Conservation (phyloP, 1,140 invertebrate genomes). For the Heliconius hewitsoni region DNA sequence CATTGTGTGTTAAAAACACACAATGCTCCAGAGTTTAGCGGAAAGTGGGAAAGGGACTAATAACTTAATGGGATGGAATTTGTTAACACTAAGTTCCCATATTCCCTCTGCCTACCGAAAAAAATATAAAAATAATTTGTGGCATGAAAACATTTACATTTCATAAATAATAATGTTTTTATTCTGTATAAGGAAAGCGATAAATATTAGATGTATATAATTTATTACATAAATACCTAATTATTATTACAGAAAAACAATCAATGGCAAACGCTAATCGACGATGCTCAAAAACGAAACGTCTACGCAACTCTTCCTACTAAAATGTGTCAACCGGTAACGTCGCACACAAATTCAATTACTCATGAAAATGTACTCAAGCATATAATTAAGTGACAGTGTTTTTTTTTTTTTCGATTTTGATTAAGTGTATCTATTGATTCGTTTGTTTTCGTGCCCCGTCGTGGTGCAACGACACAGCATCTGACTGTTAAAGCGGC, state of each 20-base stretch:
- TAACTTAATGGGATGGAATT: no score
- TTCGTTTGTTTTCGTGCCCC: neutral
- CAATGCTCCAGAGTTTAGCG: no score
- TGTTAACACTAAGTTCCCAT: no score
- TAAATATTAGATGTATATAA: no score
- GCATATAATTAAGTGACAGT: constrained; percentile 16
- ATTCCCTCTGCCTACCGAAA: neutral
- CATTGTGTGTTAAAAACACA: no score
- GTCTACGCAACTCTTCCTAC: constrained; percentile 56
- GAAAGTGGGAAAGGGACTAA: no score
- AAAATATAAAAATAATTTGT: no score
- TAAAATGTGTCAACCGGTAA: constrained; percentile 52
- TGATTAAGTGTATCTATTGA: neutral
- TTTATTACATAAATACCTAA: neutral
- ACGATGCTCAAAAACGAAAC: constrained; percentile 62
- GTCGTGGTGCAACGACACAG: no score
- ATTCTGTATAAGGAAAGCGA: no score
- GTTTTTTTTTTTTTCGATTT: neutral
- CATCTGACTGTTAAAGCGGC: no score
- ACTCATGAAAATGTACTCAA: constrained; percentile 54
- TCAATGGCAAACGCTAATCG: constrained; percentile 70
- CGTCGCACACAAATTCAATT: constrained; percentile 20
- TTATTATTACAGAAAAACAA: constrained; percentile 61
- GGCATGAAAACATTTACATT: no score
- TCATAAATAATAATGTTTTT: no score